Evolutionary conservation across 2,797 vertebrate species (phyloP).

Genomic region (Ctenopoma multispine): DNA sequence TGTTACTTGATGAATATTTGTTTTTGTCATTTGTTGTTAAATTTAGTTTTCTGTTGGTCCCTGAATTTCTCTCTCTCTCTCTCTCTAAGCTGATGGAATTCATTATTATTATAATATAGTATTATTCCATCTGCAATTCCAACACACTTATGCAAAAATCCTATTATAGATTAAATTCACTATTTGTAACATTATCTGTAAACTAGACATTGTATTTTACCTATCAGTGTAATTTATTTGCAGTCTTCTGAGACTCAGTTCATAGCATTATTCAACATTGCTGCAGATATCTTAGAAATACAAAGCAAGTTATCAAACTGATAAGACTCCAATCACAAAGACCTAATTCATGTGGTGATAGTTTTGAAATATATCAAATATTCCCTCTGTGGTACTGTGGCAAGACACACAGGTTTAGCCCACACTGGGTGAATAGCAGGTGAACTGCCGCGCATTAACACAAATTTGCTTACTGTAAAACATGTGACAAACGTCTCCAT

Average conservation of each 20-base stretch:
- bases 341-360: neutral
- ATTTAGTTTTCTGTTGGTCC: slow-evolving; percentile 31
- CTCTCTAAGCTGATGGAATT: slow-evolving; percentile 24
- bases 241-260: slow-evolving; percentile 23
- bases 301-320: slow-evolving; percentile 18
- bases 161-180: neutral
- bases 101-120: neutral
- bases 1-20: slow-evolving; percentile 34
- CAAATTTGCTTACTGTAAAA: neutral
- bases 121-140: neutral
- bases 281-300: slow-evolving; percentile 26
- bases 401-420: no score
- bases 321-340: slow-evolving; percentile 15
- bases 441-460: no score
- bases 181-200: neutral
- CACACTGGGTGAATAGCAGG: neutral
- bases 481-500: neutral
- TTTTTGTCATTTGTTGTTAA: slow-evolving; percentile 34
- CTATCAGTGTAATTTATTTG: neutral
- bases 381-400: neutral
- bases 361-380: slow-evolving; percentile 5
- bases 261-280: slow-evolving; percentile 24
- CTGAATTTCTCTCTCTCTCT: slow-evolving; percentile 19
- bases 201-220: neutral
- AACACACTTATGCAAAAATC: neutral